Evolutionary conservation across 2,888 invertebrate species (phyloP), one percentile per base, ranked within the genome.

Genomic region (Pediacus dermestoides): DNA sequence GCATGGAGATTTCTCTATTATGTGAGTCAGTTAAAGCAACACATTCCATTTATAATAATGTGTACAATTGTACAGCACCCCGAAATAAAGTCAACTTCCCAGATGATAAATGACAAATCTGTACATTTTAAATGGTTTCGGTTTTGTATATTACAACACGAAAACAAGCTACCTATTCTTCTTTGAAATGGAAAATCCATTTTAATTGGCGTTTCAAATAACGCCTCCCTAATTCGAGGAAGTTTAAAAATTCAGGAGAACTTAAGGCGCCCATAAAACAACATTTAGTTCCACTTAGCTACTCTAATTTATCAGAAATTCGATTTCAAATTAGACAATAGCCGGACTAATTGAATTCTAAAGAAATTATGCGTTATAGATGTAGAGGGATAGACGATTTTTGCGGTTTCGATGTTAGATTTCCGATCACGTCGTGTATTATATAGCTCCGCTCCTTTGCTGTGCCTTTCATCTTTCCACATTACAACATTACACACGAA

Each of bases 401-500:
- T 52, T 48, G 48, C 58, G 63, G 56, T 60, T 61, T 60, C 57
- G 55, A 36, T 34, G 44, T 50, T 55, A 46, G 49, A 55, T 60
- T 65, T 63, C 64, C 52, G 52, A 60, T 65, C 67, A 67, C 67
- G 67, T 66, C 57, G 53, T 45, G 55, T 64, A 64, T 63, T 64
- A 66, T 63, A 60, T 58, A 51, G 60, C 55, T 48, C 44, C 49
- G 44, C 52, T 57, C 63, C 61, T 62, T 57, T 58, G 58, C 61
- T 39, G 37, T 49, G 57, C 63, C 67, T 67, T 67, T 67, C 67
- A 67, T 67, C 67, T 67, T 61, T 64, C 62, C 57, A 60, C 65
- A 64, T 66, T 64, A 65, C 65, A 64, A 61, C 63, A 65, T 67
- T 67, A 65, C 65, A 64, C 65, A 66, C 65, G 65, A 64, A 67